Evolutionary conservation across 2,797 vertebrate genomes (phyloP), one percentile per base, ranked within the genome.

Genomic region (Myripristis murdjan): DNA sequence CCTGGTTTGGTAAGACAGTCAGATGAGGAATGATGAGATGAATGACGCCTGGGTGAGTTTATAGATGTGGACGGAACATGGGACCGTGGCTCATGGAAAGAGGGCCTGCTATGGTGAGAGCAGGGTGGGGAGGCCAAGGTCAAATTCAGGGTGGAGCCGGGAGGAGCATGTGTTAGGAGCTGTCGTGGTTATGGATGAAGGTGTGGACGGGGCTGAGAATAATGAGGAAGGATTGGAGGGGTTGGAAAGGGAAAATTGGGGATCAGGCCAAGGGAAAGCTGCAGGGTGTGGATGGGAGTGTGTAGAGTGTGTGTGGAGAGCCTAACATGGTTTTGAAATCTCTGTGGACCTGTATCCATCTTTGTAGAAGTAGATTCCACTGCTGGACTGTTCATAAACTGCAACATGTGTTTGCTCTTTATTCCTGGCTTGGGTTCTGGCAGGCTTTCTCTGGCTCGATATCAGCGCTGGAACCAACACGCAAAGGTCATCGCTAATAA

Each of bases 401-500:
- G 82, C 73, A 91, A 89, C 91, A 91, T 90, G 84, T 89, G 90
- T 86, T 90, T 81, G 67, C 68, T 73, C 72, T 92, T 91, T 92
- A 90, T 90, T 91, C 87, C 84, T 90, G 89, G 88, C 89, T 76
- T 64, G 2, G 77, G 74, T 77, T 86, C 74, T 87, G 84, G 79
- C 85, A 67, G 35, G 18, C 4, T 81, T 79, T 67, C 65, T 60
- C 73, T 88, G 91, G 89, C 91, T 87, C 26, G 0, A 49, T 58
- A 69, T 85, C 84, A 85, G 75, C n/a, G 0, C 56, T 63, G 70
- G 63, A 87, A 54, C 57, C 18, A 18, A 70, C 87, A 70, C 9
- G 74, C 75, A 88, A 89, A 87, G 90, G 88, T 92, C 91, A 89
- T 60, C 70, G 74, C 86, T 90, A 91, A 91, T 90, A 90, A 90